Percentiles rank a stretch among this genome's conserved stretches.
phyloP scores from a whole-genome alignment of 2,888 invertebrate species.

The Ectemnius cavifrons region DNA sequence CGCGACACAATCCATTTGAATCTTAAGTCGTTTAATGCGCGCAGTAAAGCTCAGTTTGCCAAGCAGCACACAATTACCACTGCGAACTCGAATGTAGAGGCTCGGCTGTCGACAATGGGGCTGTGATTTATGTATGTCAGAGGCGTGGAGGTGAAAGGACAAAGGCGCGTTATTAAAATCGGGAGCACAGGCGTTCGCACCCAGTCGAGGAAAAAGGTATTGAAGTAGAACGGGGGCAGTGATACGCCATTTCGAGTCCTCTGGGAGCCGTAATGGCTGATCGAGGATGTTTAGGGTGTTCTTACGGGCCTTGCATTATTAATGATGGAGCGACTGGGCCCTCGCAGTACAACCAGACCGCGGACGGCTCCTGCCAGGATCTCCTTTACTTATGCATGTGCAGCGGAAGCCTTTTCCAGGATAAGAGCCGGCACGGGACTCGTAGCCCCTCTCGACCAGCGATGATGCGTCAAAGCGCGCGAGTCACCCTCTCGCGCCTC shows the following conservation, averaged over 20 bases:
- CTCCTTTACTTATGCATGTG: conserved; percentile 72
- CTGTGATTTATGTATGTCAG: not conserved
- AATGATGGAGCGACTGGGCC: conserved; percentile 63
- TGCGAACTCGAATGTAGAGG: not conserved
- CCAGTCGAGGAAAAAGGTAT: conserved; percentile 39
- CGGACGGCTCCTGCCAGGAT: conserved; percentile 68
- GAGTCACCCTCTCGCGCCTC: conserved; percentile 18
- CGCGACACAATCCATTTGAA: too few relatives aligned
- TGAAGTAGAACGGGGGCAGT: conserved; percentile 53
- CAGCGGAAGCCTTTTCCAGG: conserved; percentile 68
- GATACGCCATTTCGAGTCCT: conserved; percentile 70
- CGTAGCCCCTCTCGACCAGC: conserved; percentile 43
- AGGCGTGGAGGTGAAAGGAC: not conserved
- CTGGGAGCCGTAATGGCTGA: conserved; percentile 67
- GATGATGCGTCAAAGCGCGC: conserved; percentile 31
- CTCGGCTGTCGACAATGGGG: conserved; percentile 1
- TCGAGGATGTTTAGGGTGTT: conserved; percentile 72
- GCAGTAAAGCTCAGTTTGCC: not conserved
- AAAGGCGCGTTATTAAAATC: conserved; percentile 18
- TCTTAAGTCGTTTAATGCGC: too few relatives aligned
- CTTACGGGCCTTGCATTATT: conserved; percentile 71
- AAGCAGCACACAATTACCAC: not conserved
- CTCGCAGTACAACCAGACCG: conserved; percentile 51
- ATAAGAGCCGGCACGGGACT: conserved; percentile 61
- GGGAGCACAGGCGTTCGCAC: conserved; percentile 25